A percentile compares a stretch with the other conserved stretches of the same genome.
Conservation (phyloP, 2,888 invertebrate species). For the Drosophila atripex region DNA sequence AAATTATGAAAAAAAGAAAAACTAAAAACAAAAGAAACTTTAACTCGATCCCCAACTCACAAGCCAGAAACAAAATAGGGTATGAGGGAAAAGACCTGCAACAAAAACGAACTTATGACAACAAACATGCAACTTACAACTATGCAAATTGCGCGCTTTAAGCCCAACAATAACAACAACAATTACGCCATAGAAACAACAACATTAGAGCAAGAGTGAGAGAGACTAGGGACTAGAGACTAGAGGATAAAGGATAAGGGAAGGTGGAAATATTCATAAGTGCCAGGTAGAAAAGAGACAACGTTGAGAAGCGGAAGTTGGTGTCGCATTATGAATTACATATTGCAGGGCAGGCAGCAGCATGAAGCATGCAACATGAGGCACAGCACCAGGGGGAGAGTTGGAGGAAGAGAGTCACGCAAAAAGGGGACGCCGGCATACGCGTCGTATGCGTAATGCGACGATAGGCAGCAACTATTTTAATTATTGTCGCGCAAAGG, state of each 20-base stretch:
- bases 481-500: conserved; percentile 55
- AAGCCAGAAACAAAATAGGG: background rate
- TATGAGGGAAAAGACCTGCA: conserved; percentile 8
- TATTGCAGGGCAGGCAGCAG: conserved; percentile 17
- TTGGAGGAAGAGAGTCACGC: background rate
- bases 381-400: background rate
- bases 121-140: conserved; percentile 65
- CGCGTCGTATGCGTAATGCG: conserved; percentile 69
- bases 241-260: background rate
- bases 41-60: background rate
- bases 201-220: background rate
- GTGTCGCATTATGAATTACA: conserved; percentile 74
- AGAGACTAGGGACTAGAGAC: background rate
- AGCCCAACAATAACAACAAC: conserved; percentile 59
- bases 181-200: conserved; percentile 22
- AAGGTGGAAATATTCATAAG: conserved; percentile 61
- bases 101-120: conserved; percentile 55
- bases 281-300: conserved; percentile 54
- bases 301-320: conserved; percentile 63
- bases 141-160: conserved; percentile 76
- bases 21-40: background rate
- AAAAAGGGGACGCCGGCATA: conserved; percentile 1
- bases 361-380: background rate
- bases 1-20: background rate
- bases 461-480: conserved; percentile 75